Base-by-base conservation (phyloP, 2,888 invertebrate genomes). In the Macaria notata region DNA sequence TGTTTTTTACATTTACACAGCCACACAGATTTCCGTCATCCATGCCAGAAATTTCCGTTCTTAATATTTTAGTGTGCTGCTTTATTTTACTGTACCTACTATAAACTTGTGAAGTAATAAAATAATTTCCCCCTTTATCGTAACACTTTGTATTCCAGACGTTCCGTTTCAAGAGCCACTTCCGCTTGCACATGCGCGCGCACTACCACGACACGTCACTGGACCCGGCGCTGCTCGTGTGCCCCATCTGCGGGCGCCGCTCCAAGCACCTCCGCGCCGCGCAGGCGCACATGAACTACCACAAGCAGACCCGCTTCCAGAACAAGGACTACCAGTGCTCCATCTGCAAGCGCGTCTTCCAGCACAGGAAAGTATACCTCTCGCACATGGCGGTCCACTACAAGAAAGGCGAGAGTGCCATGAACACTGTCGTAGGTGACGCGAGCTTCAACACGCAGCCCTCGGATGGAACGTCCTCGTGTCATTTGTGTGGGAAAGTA, bases 251-350 rank as follows among this genome's bases (percentile, higher is more conserved):
- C 75, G 83, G 84, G 50, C 84, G 90, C 42, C 78, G 75, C 64
- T 88, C 86, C 75, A 92, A 92, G 63, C 86, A 92, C 63, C 76
- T 92, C 5, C 88, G 92, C 36, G 92, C 91, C 1, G 91, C 91
- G 44, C 84, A 83, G 62, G 82, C 82, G 31, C 92, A 92, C 73
- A 86, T 84, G 83, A 87, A 83, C 71, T 92, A 73, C 78, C 92
- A 92, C 78, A 88, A 88, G 59, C 91, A 91, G 62, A 91, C 86
- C 0, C 84, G 91, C 54, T 90, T 90, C 78, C 79, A 88, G 68
- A 84, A 75, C 71, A 86, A 88, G 42, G 91, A 91, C 78, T 92
- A 92, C 70, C 83, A 87, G 70, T 92, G 92, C 68, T 83, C 89
- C 39, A 86, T 92, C 49, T 92, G 92, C 76, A 86, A 88, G 59